Evolutionary conservation across 2,888 invertebrate species (phyloP).

Genomic region (Apotomis capreana): DNA sequence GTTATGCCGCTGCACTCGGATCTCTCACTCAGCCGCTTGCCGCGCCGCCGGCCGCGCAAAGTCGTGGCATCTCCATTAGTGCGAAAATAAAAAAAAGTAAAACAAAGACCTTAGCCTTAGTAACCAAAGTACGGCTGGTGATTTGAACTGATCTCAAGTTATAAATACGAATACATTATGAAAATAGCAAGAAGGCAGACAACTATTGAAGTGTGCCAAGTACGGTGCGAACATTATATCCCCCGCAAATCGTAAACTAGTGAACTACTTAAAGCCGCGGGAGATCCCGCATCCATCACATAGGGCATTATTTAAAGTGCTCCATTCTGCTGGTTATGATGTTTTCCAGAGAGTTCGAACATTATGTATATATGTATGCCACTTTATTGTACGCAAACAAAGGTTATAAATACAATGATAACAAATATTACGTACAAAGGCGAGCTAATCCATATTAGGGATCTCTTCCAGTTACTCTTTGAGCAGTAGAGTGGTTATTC

Average conservation of each 20-base stretch:
- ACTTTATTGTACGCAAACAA: too few relatives aligned
- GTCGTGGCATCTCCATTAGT: too few relatives aligned
- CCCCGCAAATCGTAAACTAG: constrained; percentile 30
- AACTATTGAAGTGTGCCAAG: constrained; percentile 17
- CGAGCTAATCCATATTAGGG: too few relatives aligned
- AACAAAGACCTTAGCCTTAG: constrained; percentile 5
- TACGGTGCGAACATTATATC: constrained; percentile 11
- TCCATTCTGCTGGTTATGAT: background rate
- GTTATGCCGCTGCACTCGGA: too few relatives aligned
- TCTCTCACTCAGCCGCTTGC: too few relatives aligned
- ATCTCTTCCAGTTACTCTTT: too few relatives aligned
- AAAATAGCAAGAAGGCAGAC: constrained; percentile 11
- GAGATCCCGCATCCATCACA: constrained; percentile 11
- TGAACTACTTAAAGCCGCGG: constrained; percentile 22
- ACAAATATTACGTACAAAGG: too few relatives aligned
- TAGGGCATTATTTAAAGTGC: constrained; percentile 17
- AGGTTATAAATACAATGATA: too few relatives aligned
- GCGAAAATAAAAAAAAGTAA: background rate
- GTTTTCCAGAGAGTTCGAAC: background rate
- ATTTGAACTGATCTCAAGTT: background rate
- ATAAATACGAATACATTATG: background rate
- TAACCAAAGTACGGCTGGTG: background rate
- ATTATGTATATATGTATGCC: too few relatives aligned
- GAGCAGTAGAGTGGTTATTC: too few relatives aligned
- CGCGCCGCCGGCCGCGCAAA: too few relatives aligned